phyloP scores from a whole-genome alignment of 2,113 vertebrate species.

The Trichechus manatus region DNA sequence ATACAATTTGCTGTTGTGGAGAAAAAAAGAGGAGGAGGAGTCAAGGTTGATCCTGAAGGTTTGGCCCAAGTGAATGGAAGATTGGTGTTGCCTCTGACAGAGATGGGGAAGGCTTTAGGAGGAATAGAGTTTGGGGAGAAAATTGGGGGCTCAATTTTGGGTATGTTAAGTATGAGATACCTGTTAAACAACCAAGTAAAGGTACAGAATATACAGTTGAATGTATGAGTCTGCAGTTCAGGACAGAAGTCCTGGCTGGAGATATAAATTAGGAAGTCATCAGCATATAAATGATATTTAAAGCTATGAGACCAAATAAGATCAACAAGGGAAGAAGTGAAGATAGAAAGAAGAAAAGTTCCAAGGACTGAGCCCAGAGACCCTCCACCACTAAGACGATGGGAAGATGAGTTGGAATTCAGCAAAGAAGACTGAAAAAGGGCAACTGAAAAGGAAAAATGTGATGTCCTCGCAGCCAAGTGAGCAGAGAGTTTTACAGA shows the following conservation, averaged over 20 bases:
- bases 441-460: background rate
- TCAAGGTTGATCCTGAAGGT: background rate
- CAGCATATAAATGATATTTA: background rate
- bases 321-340: slow-evolving; percentile 24
- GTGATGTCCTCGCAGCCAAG: background rate
- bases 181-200: slow-evolving; percentile 12
- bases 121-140: slow-evolving; percentile 5
- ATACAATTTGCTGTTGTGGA: background rate
- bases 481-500: slow-evolving; percentile 7
- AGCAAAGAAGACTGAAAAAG: background rate
- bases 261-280: slow-evolving; percentile 17
- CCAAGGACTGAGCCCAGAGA: background rate
- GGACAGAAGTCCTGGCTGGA: background rate
- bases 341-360: background rate
- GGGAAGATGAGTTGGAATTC: slow-evolving; percentile 27
- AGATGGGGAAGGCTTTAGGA: background rate
- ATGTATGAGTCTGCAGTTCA: background rate
- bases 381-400: background rate
- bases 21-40: background rate
- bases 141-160: background rate
- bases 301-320: background rate
- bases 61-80: background rate
- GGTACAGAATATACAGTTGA: background rate
- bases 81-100: background rate
- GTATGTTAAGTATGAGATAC: background rate